Percentiles rank a stretch among this genome's conserved stretches.
phyloP scores from a whole-genome alignment of 1,140 invertebrate genomes.

The Cydia splendana region DNA sequence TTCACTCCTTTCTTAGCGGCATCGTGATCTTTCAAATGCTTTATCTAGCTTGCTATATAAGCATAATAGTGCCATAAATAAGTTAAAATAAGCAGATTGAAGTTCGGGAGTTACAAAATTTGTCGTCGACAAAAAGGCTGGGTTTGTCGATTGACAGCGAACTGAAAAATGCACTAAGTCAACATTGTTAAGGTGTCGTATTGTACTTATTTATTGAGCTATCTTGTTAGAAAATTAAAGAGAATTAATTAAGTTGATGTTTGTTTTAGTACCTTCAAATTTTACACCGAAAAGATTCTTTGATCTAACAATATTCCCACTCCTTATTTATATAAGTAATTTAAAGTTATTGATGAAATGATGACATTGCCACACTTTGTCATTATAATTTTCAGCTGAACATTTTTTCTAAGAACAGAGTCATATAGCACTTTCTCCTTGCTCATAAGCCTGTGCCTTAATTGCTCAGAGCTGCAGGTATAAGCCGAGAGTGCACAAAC shows the following conservation, averaged over 20 bases:
- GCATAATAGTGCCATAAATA: conserved; percentile 54
- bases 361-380: no score
- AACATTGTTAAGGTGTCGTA: conserved; percentile 39
- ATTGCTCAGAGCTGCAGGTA: no score
- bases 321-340: no score
- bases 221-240: conserved; percentile 44
- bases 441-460: no score
- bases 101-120: conserved; percentile 42
- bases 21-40: conserved; percentile 36
- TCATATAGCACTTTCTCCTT: no score
- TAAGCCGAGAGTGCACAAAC: no score
- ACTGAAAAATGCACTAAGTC: conserved; percentile 35
- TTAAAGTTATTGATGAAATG: no score
- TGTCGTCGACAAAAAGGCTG: conserved; percentile 62
- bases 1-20: conserved; percentile 8
- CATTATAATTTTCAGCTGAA: no score
- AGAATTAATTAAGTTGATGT: conserved; percentile 41
- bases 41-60: conserved; percentile 40
- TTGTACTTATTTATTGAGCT: conserved; percentile 34
- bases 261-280: conserved; percentile 13
- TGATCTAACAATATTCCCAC: background rate
- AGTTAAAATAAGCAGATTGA: conserved; percentile 36
- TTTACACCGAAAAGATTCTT: background rate
- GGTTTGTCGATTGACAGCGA: conserved; percentile 53
- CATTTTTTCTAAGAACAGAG: no score